Conservation (phyloP, 2,113 vertebrate genomes). For the Vombatus ursinus region DNA sequence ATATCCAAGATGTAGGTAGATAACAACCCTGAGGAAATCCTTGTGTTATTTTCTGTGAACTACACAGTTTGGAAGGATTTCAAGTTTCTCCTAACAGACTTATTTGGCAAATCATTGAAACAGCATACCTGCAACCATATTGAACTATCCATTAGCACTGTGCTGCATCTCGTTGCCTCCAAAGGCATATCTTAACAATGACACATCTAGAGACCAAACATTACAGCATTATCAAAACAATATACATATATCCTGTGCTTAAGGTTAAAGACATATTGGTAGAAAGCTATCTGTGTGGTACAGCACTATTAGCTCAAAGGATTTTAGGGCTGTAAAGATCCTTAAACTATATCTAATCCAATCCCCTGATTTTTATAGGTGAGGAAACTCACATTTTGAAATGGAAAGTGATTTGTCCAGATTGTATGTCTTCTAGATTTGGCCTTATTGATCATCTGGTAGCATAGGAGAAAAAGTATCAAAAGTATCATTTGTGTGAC, state of each 20-base stretch:
- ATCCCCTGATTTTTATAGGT: neutral
- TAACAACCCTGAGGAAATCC: neutral
- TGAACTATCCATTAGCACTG: neutral
- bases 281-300: neutral
- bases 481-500: neutral
- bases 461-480: neutral
- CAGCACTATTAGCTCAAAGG: neutral
- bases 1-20: neutral
- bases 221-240: neutral
- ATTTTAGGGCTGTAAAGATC: neutral
- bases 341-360: neutral
- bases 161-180: neutral
- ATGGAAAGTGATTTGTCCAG: neutral
- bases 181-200: neutral
- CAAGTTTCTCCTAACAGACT: neutral
- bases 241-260: neutral
- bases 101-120: no score
- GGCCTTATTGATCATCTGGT: neutral
- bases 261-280: conserved; percentile 21
- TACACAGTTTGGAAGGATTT: neutral
- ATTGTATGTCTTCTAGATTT: neutral
- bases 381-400: neutral
- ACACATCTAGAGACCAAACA: neutral
- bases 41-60: neutral
- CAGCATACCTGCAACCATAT: rapidly evolving